These are phyloP conservation scores for Branchellion lobata DNA, from an alignment of 2,888 invertebrate genomes.

Conservation along the genomic window DNA sequence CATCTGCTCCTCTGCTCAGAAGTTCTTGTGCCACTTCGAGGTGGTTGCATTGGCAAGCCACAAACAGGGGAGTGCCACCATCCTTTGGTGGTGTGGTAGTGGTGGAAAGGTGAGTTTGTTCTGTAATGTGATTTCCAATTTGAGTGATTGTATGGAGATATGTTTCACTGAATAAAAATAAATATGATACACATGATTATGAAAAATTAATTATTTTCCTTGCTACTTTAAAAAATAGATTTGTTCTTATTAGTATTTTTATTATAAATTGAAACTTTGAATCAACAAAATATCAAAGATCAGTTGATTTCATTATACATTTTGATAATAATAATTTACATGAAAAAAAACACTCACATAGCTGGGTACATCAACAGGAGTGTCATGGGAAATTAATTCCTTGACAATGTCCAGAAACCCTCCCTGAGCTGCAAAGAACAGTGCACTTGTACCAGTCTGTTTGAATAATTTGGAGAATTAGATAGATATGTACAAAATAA, in stretches of 20 bases:
- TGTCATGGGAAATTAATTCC: slow-evolving; percentile 75
- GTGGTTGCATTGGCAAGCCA: slow-evolving; percentile 91
- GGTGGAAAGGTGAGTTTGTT: neutral
- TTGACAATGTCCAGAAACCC: slow-evolving; percentile 81
- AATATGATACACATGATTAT: neutral
- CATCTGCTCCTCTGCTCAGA: slow-evolving; percentile 72
- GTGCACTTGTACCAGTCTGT: slow-evolving; percentile 85
- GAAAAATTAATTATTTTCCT: neutral
- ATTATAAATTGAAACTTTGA: too few species aligned
- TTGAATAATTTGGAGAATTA: slow-evolving; percentile 55
- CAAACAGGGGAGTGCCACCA: slow-evolving; percentile 84
- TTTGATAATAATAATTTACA: too few species aligned
- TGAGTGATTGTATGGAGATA: neutral
- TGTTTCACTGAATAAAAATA: neutral
- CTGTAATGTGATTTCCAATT: neutral
- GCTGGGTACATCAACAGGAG: slow-evolving; percentile 60
- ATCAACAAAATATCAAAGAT: too few species aligned
- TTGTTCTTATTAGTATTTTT: neutral
- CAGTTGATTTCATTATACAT: too few species aligned
- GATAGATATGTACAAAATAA: neutral
- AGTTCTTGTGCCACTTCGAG: slow-evolving; percentile 75
- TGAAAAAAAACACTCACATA: slow-evolving; percentile 61
- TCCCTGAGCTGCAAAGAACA: slow-evolving; percentile 91
- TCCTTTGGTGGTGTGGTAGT: slow-evolving; percentile 70
- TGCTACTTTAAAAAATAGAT: neutral